phyloP scores from a whole-genome alignment of 2,113 vertebrate species.

The Spizaetus ornatus region DNA sequence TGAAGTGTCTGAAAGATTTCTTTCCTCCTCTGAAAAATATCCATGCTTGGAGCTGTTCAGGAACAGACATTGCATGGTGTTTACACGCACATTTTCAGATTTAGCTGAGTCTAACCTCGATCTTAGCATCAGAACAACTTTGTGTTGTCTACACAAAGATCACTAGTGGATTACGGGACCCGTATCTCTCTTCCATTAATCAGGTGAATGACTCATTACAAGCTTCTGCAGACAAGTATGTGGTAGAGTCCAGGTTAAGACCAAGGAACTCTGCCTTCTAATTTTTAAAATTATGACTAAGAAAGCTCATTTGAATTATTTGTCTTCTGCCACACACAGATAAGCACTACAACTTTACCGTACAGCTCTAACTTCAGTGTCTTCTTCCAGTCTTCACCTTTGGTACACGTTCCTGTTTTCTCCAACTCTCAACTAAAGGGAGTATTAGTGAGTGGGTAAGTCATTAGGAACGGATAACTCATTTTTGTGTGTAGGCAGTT shows the following conservation, averaged over 20 bases:
- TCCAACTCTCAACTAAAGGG: not conserved
- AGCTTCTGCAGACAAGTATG: not conserved
- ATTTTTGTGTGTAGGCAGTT: not conserved
- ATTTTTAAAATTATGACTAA: slow-evolving; percentile 41
- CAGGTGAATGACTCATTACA: slow-evolving; percentile 5
- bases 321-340: slow-evolving; percentile 27
- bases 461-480: slow-evolving; percentile 2
- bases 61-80: not conserved
- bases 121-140: not conserved
- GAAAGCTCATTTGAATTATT: slow-evolving; percentile 38
- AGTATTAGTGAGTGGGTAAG: slow-evolving; percentile 34
- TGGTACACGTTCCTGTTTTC: not conserved
- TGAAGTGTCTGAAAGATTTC: not conserved
- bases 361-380: not conserved
- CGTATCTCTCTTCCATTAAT: not conserved
- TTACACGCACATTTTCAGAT: not conserved
- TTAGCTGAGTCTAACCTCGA: not conserved
- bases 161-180: not conserved
- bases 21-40: not conserved
- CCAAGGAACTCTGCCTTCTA: not conserved
- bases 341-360: not conserved
- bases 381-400: not conserved
- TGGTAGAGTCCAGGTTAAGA: not conserved
- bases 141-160: slow-evolving; percentile 3
- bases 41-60: not conserved